Evolutionary conservation across 2,113 vertebrate species (phyloP).

Genomic region (Oostethus manadensis): DNA sequence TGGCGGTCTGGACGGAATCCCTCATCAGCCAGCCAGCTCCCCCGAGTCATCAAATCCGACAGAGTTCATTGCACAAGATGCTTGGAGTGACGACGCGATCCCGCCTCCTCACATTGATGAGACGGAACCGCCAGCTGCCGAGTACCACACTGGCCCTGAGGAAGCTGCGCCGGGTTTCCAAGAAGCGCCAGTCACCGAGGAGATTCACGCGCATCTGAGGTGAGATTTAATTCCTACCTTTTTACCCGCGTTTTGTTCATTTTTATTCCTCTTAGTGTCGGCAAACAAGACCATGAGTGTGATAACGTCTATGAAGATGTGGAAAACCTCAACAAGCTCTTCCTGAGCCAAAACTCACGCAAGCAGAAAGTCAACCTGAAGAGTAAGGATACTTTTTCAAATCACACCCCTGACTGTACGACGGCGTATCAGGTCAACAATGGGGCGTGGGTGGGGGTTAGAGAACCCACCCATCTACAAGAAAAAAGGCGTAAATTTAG

Average conservation of each 20-base stretch:
- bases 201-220: conserved; percentile 33
- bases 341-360: conserved; percentile 38
- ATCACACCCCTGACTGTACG: neutral
- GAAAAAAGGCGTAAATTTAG: too few species aligned
- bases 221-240: conserved; percentile 18
- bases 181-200: conserved; percentile 6
- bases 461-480: too few species aligned
- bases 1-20: conserved; percentile 36
- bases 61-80: conserved; percentile 21
- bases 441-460: too few species aligned
- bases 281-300: conserved; percentile 43
- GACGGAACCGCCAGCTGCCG: conserved; percentile 24
- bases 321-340: conserved; percentile 45
- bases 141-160: conserved; percentile 29
- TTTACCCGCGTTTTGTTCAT: neutral
- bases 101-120: conserved; percentile 17
- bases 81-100: conserved; percentile 17
- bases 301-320: conserved; percentile 71
- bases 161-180: conserved; percentile 12
- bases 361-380: conserved; percentile 56
- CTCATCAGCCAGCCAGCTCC: conserved; percentile 37
- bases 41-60: conserved; percentile 40
- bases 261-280: conserved; percentile 10
- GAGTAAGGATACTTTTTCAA: conserved; percentile 54
- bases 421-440: too few species aligned